phyloP scores from a whole-genome alignment of 2,888 invertebrate genomes.

The Cremastobaeus sp. region DNA sequence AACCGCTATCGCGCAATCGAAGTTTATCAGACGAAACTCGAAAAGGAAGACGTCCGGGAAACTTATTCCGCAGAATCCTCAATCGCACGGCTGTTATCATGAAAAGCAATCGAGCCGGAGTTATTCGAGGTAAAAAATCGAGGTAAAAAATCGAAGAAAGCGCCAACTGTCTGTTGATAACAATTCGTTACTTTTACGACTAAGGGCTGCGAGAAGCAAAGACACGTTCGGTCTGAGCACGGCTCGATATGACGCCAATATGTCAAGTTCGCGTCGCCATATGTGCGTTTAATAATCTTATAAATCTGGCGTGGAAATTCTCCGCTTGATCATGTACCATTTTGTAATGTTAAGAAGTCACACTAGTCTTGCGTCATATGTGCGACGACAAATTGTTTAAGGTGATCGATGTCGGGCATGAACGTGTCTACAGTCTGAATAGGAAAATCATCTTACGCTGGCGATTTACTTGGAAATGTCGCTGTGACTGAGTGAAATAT shows the following conservation, averaged over 20 bases:
- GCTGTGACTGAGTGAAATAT: constrained; percentile 2
- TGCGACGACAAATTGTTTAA: constrained; percentile 28
- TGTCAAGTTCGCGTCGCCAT: constrained; percentile 68
- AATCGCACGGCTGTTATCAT: constrained; percentile 3
- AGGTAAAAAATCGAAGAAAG: constrained; percentile 18
- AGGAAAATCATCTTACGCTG: constrained; percentile 10
- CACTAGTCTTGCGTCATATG: constrained; percentile 21
- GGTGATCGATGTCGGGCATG: constrained; percentile 10
- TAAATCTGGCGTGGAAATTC: constrained; percentile 69
- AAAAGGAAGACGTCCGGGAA: constrained; percentile 32
- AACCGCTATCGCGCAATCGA: constrained; percentile 46
- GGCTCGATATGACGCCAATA: constrained; percentile 67
- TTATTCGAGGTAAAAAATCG: too few relatives aligned
- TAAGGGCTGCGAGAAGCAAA: too few relatives aligned
- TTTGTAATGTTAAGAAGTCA: constrained; percentile 36
- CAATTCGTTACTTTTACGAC: constrained; percentile 17
- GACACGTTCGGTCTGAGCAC: constrained; percentile 25
- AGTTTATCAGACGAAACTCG: constrained; percentile 40
- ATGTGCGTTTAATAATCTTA: constrained; percentile 71
- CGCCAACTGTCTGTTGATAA: constrained; percentile 13
- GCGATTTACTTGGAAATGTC: constrained; percentile 6
- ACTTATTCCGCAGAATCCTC: constrained; percentile 41
- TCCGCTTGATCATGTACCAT: constrained; percentile 44
- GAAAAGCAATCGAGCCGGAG: constrained; percentile 21
- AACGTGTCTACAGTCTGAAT: constrained; percentile 5